Conservation (phyloP, 2,797 vertebrate genomes). For the Balearica regulorum region DNA sequence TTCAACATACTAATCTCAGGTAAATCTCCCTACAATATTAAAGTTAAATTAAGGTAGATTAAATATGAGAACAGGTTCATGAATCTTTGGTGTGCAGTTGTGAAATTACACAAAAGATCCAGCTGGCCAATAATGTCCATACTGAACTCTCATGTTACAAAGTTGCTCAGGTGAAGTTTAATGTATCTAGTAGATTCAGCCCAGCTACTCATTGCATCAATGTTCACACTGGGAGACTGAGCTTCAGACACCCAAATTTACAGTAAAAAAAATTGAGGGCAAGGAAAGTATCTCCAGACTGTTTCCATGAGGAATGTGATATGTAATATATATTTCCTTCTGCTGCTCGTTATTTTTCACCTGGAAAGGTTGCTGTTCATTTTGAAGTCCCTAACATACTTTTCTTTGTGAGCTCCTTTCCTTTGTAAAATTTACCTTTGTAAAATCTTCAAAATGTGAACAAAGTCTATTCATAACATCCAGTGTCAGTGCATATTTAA, state of each 20-base stretch:
- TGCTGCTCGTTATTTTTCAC: background rate
- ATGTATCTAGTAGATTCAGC: background rate
- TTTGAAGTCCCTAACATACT: background rate
- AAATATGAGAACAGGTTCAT: background rate
- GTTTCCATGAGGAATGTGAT: background rate
- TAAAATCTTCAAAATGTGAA: background rate
- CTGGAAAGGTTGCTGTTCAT: background rate
- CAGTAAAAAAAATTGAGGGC: background rate
- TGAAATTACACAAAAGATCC: background rate
- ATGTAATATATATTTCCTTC: background rate
- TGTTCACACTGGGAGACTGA: background rate
- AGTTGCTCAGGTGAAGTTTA: background rate
- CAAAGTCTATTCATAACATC: background rate
- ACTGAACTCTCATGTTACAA: background rate
- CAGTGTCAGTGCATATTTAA: background rate
- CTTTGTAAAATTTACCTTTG: background rate
- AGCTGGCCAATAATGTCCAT: background rate
- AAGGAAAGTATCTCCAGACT: background rate
- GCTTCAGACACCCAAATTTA: background rate
- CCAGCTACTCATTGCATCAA: background rate
- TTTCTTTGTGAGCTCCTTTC: background rate
- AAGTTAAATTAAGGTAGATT: background rate
- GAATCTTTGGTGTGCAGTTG: background rate
- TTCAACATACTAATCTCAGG: background rate
- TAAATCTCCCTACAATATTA: background rate